Evolutionary conservation across 1,140 invertebrate genomes (phyloP).

Genomic region (Bombus terrestris): DNA sequence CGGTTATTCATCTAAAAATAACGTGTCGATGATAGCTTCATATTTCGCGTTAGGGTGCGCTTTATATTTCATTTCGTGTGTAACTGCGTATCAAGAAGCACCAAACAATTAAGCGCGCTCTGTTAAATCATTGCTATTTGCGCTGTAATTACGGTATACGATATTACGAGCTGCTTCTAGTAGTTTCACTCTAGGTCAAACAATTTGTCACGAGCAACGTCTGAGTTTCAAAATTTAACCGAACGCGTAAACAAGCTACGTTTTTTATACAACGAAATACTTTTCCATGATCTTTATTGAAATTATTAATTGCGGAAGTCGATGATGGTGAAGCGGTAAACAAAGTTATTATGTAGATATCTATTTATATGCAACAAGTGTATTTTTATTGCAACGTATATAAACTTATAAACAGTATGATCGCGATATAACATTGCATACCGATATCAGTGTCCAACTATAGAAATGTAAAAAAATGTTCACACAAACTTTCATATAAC

Average conservation of each 20-base stretch:
- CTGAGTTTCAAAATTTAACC: not conserved
- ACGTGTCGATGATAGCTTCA: not conserved
- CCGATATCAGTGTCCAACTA: too few species aligned
- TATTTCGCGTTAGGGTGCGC: not conserved
- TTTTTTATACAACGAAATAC: too few species aligned
- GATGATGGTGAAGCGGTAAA: not conserved
- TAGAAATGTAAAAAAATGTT: too few species aligned
- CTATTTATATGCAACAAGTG: not conserved
- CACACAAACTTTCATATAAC: too few species aligned
- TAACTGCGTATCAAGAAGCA: not conserved
- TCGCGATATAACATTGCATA: too few species aligned
- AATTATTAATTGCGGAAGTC: not conserved
- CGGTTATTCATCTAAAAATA: slow-evolving; percentile 3
- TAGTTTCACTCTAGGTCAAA: too few species aligned
- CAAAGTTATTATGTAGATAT: not conserved
- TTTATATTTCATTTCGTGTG: not conserved
- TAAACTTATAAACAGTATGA: too few species aligned
- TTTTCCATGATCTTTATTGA: not conserved
- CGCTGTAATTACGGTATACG: not conserved
- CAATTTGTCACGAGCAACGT: not conserved
- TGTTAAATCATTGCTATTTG: slow-evolving; percentile 6
- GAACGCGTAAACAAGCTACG: not conserved
- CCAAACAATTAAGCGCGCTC: not conserved
- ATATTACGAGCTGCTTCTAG: not conserved
- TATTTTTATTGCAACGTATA: not conserved